These are phyloP conservation scores for Nomada ferruginata DNA, from an alignment of 2,888 invertebrate genomes.

Conservation along the genomic window DNA sequence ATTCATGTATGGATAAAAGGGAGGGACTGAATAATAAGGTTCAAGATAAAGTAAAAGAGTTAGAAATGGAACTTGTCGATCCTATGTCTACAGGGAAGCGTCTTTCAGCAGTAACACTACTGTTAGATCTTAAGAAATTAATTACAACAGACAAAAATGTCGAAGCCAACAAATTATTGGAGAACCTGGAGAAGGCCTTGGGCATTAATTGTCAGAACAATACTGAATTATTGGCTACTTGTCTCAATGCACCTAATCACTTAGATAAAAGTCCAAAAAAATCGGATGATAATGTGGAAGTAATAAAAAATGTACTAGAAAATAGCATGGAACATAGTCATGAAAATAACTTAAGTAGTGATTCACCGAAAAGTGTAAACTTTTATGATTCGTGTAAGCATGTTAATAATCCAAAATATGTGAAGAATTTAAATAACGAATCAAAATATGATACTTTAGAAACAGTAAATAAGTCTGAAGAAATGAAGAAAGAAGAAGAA, in stretches of 20 bases:
- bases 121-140: constrained; percentile 78
- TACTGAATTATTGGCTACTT: constrained; percentile 75
- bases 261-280: constrained; percentile 51
- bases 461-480: neutral
- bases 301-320: constrained; percentile 50
- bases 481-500: neutral
- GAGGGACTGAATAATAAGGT: constrained; percentile 7
- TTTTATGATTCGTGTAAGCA: constrained; percentile 50
- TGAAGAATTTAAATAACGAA: constrained; percentile 45
- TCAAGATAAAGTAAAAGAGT: constrained; percentile 50
- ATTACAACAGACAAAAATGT: constrained; percentile 77
- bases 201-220: constrained; percentile 77
- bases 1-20: neutral
- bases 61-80: constrained; percentile 74
- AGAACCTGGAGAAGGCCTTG: constrained; percentile 77
- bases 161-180: constrained; percentile 75
- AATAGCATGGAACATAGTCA: constrained; percentile 58
- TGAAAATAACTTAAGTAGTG: constrained; percentile 58
- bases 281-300: constrained; percentile 22
- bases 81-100: constrained; percentile 69
- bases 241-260: constrained; percentile 66
- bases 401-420: constrained; percentile 62
- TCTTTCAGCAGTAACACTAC: constrained; percentile 71
- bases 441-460: neutral
- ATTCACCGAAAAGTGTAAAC: constrained; percentile 48